Evolutionary conservation across 2,797 vertebrate genomes (phyloP), one percentile per base, ranked within the genome.

Genomic region (Myotis daubentonii): DNA sequence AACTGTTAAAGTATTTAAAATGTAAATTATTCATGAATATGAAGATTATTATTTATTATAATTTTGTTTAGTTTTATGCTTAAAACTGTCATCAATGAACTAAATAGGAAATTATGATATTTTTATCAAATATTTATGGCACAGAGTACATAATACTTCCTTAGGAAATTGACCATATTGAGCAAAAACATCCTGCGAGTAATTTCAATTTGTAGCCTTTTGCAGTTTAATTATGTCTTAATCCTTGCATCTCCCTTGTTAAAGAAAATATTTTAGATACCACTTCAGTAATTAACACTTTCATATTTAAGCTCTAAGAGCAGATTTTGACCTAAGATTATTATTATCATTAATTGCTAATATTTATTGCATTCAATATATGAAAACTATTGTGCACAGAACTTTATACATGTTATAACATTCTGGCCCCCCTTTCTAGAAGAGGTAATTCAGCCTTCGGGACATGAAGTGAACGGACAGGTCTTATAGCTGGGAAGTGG

Each of bases 191-290:
- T 3, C 25, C 3, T 83, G 6, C 12, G 85, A 70, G 9, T 90
- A 92, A 93, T 68, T 80, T 94, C 36, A 87, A 47, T 72, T 94
- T 57, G 53, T 96, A 47, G 20, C 22, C 25, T 79, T 49, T 87
- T 78, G 36, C 36, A 71, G 17, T 85, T 94, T 78, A 79, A 47
- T 88, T 96, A 80, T 60, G 12, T 91, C 93, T 60, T 92, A 92
- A 84, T 89, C 70, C 49, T 89, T 92, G 83, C 13, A 93, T 93
- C 41, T 92, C 17, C 66, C 8, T 76, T 88, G 30, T 86, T 83
- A 68, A 36, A 82, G 44, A 89, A 90, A 62, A 36, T 62, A 94
- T 87, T 94, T 94, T 87, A 91, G 70, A 82, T 44, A 13, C 44
- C 38, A 25, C 28, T n/a, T 60, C 9, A 51, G 38, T 74, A 53